Evolutionary conservation across 2,797 vertebrate genomes (phyloP).

Genomic region (Artibeus lituratus): DNA sequence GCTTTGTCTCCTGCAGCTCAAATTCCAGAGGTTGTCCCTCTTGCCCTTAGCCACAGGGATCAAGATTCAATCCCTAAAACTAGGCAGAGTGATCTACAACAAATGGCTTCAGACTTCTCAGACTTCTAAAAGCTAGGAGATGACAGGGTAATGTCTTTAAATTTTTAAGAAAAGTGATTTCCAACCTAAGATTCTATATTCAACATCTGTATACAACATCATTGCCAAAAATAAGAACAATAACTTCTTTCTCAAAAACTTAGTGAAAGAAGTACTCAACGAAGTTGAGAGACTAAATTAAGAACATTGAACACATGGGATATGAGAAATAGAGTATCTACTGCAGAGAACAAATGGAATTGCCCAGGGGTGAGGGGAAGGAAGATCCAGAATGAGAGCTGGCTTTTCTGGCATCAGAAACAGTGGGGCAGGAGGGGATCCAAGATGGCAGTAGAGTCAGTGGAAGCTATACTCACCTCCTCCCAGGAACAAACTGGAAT

Average conservation of each 20-base stretch:
- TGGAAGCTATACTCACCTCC: no score
- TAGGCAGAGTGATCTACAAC: no score
- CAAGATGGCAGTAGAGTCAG: no score
- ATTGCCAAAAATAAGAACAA: background rate
- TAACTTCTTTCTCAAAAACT: background rate
- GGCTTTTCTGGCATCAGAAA: background rate
- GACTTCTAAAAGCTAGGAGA: background rate
- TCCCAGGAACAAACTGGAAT: background rate
- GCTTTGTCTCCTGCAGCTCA: no score
- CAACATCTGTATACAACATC: background rate
- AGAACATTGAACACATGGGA: background rate
- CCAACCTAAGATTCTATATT: background rate
- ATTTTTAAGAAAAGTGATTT: background rate
- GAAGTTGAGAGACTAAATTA: background rate
- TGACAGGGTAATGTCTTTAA: background rate
- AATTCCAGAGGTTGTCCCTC: no score
- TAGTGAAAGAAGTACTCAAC: background rate
- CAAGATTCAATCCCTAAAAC: no score
- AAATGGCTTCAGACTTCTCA: background rate
- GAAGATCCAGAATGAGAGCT: background rate
- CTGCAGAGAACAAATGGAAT: background rate
- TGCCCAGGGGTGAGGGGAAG: no score
- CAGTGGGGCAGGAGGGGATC: background rate
- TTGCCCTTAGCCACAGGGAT: no score
- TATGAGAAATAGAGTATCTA: background rate